Evolutionary conservation across 2,113 vertebrate species (phyloP), one percentile per base, ranked within the genome.

Genomic region (Albula glossodonta): DNA sequence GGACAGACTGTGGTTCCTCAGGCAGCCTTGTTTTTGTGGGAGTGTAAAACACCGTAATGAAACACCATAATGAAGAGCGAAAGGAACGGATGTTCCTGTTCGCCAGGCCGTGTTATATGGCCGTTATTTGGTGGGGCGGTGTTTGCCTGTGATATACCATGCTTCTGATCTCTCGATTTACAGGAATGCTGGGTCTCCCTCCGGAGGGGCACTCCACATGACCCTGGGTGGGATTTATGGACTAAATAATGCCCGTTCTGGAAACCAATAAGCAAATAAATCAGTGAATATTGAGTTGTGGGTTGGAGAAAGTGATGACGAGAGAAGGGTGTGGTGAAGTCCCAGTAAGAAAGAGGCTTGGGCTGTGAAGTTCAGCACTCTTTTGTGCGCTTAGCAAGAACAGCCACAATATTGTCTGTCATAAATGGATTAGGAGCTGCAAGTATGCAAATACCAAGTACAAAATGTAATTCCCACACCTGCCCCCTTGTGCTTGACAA

Each of bases 231-330:
- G 84, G 82, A 89, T 90, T 90, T 87, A 88, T 85, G 66, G 83
- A 84, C 63, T 82, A 89, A 87, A 86, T 90, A 84, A 90, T 88
- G 79, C 60, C 66, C 77, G 74, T 89, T 86, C 84, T 81, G 81
- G 82, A 78, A 87, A 86, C 88, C 80, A 78, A 86, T 83, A 86
- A 83, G 87, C 89, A 89, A 80, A 90, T 89, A 85, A 90, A 91
- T 90, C 90, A 90, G 12, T 60, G 31, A 53, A 83, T 79, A 78
- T 77, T 83, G 52, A 52, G 60, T 56, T 53, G 50, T 19, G 78
- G 52, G 81, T 48, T n/a, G 82, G 88, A 77, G 78, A 3, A 19
- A 80, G 60, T 56, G 13, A 6, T 60, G 52, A 53, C n/a, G 66
- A 57, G 50, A 70, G 78, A 83, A 19, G 80, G 19, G 31, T 5